Conservation (phyloP, 2,113 vertebrate species). For the Cichladusa arquata region DNA sequence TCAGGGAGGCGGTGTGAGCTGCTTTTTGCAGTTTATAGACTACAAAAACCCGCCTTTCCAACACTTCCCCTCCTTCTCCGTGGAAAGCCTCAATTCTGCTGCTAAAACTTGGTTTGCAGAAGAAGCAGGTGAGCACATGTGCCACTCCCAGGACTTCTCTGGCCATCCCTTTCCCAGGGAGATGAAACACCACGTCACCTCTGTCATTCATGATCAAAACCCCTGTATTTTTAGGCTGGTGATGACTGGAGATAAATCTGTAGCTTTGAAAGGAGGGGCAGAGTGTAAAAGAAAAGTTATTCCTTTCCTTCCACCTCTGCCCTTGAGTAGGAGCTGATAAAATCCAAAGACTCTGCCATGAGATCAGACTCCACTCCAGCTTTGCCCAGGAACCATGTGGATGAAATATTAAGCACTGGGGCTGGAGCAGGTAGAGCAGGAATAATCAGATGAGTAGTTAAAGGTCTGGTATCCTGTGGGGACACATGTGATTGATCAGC, state of each 20-base stretch:
- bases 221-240: not conserved
- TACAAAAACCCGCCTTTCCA: not conserved
- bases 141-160: not conserved
- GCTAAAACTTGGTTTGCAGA: not conserved
- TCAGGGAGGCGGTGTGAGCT: not conserved
- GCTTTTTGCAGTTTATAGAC: not conserved
- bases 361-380: not conserved
- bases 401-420: slow-evolving; percentile 62
- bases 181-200: not conserved
- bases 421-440: slow-evolving; percentile 19
- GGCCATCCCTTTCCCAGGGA: not conserved
- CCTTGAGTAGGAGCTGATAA: not conserved
- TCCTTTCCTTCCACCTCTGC: slow-evolving; percentile 9
- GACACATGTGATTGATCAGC: slow-evolving; percentile 72
- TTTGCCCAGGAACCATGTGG: slow-evolving; percentile 1
- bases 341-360: not conserved
- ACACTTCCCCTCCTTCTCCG: accelerated
- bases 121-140: not conserved
- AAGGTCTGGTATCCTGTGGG: slow-evolving; percentile 72
- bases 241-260: slow-evolving; percentile 27
- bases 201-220: not conserved
- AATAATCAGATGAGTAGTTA: slow-evolving; percentile 70
- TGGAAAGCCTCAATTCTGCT: not conserved
- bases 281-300: slow-evolving; percentile 22
- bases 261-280: slow-evolving; percentile 24